These are phyloP conservation scores for Procambarus clarkii DNA, from an alignment of 1,140 invertebrate genomes.

Conservation along the genomic window DNA sequence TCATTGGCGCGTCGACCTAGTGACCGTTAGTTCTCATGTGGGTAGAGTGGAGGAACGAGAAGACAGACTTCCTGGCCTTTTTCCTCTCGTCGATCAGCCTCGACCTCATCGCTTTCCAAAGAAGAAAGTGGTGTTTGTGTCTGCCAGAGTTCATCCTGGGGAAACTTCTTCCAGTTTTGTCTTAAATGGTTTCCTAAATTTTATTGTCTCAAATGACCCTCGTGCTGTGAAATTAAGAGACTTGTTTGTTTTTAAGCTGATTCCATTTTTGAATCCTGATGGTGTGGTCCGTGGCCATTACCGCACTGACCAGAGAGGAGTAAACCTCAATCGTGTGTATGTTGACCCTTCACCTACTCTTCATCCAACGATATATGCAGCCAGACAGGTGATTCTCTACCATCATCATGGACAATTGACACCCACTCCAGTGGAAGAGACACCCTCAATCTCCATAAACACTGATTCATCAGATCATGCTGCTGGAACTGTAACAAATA, in stretches of 20 bases:
- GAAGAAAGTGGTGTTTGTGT: slow-evolving; percentile 90
- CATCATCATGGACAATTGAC: slow-evolving; percentile 74
- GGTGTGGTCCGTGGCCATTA: slow-evolving; percentile 93
- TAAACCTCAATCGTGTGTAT: slow-evolving; percentile 93
- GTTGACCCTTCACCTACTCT: slow-evolving; percentile 84
- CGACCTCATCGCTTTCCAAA: slow-evolving; percentile 85
- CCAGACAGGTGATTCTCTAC: slow-evolving; percentile 85
- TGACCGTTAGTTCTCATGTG: slow-evolving; percentile 91
- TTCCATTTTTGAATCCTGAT: slow-evolving; percentile 95
- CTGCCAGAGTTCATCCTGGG: slow-evolving; percentile 92
- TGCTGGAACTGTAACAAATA: slow-evolving; percentile 18
- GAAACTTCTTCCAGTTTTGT: slow-evolving; percentile 96
- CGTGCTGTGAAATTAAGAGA: slow-evolving; percentile 84
- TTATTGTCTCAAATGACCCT: slow-evolving; percentile 83
- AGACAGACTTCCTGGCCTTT: slow-evolving; percentile 84
- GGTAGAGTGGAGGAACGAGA: slow-evolving; percentile 85
- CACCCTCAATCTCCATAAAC: slow-evolving; percentile 26
- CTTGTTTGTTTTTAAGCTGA: slow-evolving; percentile 92
- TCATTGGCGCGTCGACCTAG: slow-evolving; percentile 87
- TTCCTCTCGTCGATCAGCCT: slow-evolving; percentile 82
- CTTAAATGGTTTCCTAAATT: slow-evolving; percentile 92
- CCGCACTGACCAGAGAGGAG: slow-evolving; percentile 90
- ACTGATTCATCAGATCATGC: slow-evolving; percentile 23
- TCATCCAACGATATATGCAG: slow-evolving; percentile 90
- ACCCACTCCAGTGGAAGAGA: slow-evolving; percentile 55